Percentiles rank a stretch among this genome's conserved stretches.
phyloP scores from a whole-genome alignment of 2,888 invertebrate species.

The Volucella zonaria region DNA sequence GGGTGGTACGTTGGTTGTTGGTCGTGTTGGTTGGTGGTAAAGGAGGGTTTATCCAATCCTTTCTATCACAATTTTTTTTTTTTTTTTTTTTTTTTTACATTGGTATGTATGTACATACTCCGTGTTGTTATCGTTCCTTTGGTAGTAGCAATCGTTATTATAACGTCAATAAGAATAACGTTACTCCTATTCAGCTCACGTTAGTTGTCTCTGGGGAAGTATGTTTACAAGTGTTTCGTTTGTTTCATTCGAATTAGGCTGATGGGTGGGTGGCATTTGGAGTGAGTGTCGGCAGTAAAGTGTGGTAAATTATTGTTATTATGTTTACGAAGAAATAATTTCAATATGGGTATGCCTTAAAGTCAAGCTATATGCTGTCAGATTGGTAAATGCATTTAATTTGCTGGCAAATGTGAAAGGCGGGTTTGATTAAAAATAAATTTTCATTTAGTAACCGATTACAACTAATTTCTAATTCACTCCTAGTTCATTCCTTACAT shows the following conservation, averaged over 20 bases:
- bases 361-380: neutral
- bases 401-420: no score
- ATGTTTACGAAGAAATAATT: constrained; percentile 45
- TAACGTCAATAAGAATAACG: constrained; percentile 62
- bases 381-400: no score
- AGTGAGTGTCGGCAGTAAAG: constrained; percentile 25
- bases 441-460: no score
- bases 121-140: neutral
- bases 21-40: neutral
- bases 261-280: constrained; percentile 2
- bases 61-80: constrained; percentile 14
- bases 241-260: constrained; percentile 53
- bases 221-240: constrained; percentile 58
- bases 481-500: no score
- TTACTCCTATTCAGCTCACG: constrained; percentile 43
- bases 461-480: no score
- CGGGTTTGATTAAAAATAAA: no score
- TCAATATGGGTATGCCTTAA: constrained; percentile 35
- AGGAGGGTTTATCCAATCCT: constrained; percentile 32
- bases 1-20: constrained; percentile 17
- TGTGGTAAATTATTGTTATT: constrained; percentile 65
- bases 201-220: constrained; percentile 32
- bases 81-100: neutral
- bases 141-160: constrained; percentile 53
- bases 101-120: neutral